phyloP scores from a whole-genome alignment of 2,113 vertebrate genomes.

The Aphelocoma coerulescens region DNA sequence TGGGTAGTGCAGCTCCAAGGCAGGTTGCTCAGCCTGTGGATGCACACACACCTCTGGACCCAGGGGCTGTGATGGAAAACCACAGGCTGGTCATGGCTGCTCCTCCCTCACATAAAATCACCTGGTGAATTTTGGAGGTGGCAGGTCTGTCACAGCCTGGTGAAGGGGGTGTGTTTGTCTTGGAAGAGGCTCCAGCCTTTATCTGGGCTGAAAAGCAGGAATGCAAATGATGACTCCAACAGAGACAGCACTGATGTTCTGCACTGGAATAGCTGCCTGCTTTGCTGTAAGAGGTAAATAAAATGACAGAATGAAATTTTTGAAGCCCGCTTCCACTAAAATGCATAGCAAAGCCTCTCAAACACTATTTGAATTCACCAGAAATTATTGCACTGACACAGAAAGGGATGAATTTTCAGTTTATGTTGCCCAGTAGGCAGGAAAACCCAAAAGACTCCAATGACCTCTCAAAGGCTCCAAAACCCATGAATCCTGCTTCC shows the following conservation, averaged over 20 bases:
- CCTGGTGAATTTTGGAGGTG: background rate
- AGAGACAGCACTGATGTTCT: background rate
- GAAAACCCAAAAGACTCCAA: background rate
- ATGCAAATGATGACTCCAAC: background rate
- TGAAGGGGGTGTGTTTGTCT: background rate
- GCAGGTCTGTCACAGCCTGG: rapidly evolving
- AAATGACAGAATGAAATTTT: background rate
- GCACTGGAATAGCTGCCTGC: background rate
- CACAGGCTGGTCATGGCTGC: background rate
- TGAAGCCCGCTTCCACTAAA: background rate
- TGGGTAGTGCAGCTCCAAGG: background rate
- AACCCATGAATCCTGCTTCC: background rate
- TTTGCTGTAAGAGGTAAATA: background rate
- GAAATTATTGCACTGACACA: background rate
- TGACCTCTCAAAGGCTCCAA: background rate
- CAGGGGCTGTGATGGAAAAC: background rate
- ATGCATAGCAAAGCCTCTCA: background rate
- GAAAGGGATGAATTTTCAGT: background rate
- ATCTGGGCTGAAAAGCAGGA: background rate
- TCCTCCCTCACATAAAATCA: background rate
- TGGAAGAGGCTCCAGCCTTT: background rate
- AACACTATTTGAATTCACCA: background rate
- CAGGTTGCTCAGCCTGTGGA: background rate
- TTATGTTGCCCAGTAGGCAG: background rate
- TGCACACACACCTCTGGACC: background rate